Base-by-base conservation (phyloP, 2,888 invertebrate species). In the Drosophila suboccidentalis region DNA sequence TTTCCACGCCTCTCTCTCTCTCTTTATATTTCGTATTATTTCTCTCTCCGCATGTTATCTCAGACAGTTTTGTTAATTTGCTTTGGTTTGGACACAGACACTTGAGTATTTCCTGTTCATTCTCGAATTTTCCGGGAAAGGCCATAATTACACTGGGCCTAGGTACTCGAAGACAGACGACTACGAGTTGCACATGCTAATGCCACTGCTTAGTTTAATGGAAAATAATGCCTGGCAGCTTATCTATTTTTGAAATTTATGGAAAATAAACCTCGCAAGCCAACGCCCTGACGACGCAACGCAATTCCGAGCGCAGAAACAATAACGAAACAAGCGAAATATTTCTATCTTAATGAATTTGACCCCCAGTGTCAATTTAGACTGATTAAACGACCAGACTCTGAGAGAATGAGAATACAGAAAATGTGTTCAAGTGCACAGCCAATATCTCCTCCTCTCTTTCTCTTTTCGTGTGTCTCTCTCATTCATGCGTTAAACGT, bases 291-390 rank as follows among this genome's bases (percentile, higher is more conserved):
- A 43, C 74, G 19, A 69, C 55, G 65, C 22, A 22, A 26, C 26
- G 29, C 66, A 22, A 43, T 54, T 55, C 57, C n/a, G 47, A 70
- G 29, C 47, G 26, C 71, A 63, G 44, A 75, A 73, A 71, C 74
- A 85, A 82, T 76, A 80, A 75, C 75, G 78, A 78, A 78, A 78
- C 65, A 78, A 75, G 80, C 77, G 71, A 76, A 78, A 81, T 77
- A 75, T 79, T 80, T 85, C 87, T 74, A 84, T 82, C 78, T 91
- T 81, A 90, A 91, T 91, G 91, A 91, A 91, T 91, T 84, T 91
- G 91, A 91, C 91, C 91, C 88, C 91, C 84, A 90, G 89, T 90
- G 91, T 90, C 91, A 91, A 91, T 91, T 91, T 90, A 91, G 91
- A 87, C 91, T 91, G 91, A 91, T 91, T 91, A 91, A 91, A 88